phyloP scores from a whole-genome alignment of 2,888 invertebrate species.

The Trissolcus brochymenae region DNA sequence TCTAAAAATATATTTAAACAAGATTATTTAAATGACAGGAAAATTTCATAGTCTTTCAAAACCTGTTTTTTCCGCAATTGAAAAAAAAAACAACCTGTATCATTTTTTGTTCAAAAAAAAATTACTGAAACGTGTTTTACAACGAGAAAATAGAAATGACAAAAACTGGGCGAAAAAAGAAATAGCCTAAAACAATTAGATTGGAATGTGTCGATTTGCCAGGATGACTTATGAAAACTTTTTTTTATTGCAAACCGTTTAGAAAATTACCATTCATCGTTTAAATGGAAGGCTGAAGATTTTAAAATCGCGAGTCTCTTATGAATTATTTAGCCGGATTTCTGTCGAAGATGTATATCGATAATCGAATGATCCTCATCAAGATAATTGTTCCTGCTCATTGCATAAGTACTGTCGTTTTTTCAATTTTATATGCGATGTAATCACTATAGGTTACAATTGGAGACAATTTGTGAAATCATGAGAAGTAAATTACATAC shows the following conservation, averaged over 20 bases:
- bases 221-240: background rate
- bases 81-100: too few species aligned
- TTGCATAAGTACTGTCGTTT: constrained; percentile 44
- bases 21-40: too few species aligned
- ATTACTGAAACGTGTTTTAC: too few species aligned
- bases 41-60: too few species aligned
- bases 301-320: constrained; percentile 7
- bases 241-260: background rate
- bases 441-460: constrained; percentile 41
- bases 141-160: too few species aligned
- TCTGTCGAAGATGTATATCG: constrained; percentile 40
- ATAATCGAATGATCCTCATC: constrained; percentile 48
- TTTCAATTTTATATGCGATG: constrained; percentile 32
- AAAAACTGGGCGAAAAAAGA: background rate
- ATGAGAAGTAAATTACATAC: constrained; percentile 15
- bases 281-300: background rate
- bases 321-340: constrained; percentile 42
- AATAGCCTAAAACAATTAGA: constrained; percentile 3
- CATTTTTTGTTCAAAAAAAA: background rate
- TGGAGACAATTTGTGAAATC: constrained; percentile 39
- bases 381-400: constrained; percentile 35
- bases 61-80: too few species aligned
- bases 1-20: too few species aligned
- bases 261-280: background rate
- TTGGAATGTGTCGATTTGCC: too few species aligned